Conservation (phyloP, 2,888 invertebrate species). For the Neoitamus cyanurus region DNA sequence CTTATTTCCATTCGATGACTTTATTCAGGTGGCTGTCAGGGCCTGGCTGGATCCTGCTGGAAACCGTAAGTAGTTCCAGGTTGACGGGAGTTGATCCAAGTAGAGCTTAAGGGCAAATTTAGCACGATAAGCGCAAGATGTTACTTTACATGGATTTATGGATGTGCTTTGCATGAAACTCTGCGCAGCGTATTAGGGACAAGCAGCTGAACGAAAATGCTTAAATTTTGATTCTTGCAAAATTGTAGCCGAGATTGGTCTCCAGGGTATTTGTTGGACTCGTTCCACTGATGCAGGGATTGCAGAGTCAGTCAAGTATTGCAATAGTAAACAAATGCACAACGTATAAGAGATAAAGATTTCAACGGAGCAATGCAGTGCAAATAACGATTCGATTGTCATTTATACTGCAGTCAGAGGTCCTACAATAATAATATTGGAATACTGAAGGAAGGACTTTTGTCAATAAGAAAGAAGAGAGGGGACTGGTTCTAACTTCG, state of each 20-base stretch:
- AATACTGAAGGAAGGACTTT: background rate
- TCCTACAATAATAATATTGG: background rate
- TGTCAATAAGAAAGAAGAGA: background rate
- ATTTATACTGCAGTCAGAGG: background rate
- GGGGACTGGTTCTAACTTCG: too few species aligned
- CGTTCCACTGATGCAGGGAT: background rate
- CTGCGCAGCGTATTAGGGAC: background rate
- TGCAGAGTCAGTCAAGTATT: background rate
- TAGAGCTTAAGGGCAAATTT: background rate
- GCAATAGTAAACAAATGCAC: background rate
- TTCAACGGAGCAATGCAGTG: background rate
- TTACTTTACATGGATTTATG: constrained; percentile 1
- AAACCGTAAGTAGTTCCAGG: background rate
- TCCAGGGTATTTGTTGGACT: background rate
- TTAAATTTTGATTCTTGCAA: background rate
- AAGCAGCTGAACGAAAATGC: background rate
- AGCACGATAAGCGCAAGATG: background rate
- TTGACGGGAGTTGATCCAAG: background rate
- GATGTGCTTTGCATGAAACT: background rate
- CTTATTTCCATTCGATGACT: background rate
- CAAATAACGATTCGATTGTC: background rate
- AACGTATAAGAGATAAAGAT: background rate
- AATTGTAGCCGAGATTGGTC: background rate
- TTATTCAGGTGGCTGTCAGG: background rate
- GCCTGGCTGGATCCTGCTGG: background rate